These are phyloP conservation scores for Prenolepis imparis DNA, from an alignment of 2,888 invertebrate species.

Conservation along the genomic window DNA sequence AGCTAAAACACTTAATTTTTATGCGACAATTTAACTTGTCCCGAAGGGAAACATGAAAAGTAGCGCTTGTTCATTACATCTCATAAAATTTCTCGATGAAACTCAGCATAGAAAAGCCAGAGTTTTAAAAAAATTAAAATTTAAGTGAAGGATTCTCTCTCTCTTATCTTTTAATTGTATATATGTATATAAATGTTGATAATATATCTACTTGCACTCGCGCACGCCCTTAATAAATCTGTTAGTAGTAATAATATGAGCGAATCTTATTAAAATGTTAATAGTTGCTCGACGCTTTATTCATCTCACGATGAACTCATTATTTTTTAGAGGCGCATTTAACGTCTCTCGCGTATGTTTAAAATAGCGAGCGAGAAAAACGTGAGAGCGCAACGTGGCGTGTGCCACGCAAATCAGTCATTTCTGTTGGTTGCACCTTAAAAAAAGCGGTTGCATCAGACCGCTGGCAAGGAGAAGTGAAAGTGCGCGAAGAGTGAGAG, in stretches of 20 bases:
- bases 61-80: constrained; percentile 8
- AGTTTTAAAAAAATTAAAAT: background rate
- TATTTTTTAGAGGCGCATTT: constrained; percentile 26
- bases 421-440: constrained; percentile 47
- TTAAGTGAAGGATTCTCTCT: background rate
- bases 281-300: constrained; percentile 19
- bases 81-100: constrained; percentile 11
- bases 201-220: background rate
- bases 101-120: background rate
- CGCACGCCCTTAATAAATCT: background rate
- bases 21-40: constrained; percentile 22
- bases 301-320: constrained; percentile 35
- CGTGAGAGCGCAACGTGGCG: constrained; percentile 25
- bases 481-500: constrained; percentile 6
- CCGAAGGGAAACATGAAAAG: background rate
- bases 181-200: background rate
- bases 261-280: constrained; percentile 18
- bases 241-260: constrained; percentile 1
- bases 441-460: constrained; percentile 28
- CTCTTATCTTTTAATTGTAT: background rate
- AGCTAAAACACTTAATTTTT: constrained; percentile 36
- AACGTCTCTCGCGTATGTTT: constrained; percentile 27
- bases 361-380: constrained; percentile 10
- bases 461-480: background rate
- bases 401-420: constrained; percentile 51